Base-by-base conservation (phyloP, 2,888 invertebrate species). In the Oeneis ivallda region DNA sequence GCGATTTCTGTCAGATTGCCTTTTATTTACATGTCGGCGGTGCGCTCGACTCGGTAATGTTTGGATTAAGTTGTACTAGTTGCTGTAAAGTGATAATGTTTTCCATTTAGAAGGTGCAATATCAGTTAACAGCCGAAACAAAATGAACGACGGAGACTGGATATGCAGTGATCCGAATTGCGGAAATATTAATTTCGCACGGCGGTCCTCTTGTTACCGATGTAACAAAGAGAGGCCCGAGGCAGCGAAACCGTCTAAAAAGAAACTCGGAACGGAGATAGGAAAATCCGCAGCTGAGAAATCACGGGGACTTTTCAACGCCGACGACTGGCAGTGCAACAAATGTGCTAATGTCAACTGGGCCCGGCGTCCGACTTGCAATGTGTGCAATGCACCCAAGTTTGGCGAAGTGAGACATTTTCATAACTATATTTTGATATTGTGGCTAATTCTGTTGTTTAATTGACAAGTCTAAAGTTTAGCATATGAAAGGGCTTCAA, bases 301-400 rank as follows among this genome's bases (percentile, higher is more conserved):
- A 89, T 98, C 98, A 78, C 95, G 98, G 75, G 98, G 98, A n/a
- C 92, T 98, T 68, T 95, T 94, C 85, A 98, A 98, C 87, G 99
- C 99, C 45, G 99, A 99, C 85, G 99, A 99, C 88, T 99, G 99
- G 99, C 98, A 98, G 83, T 99, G 99, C 87, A 98, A 97, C 87
- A 99, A 99, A 86, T 99, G 99, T 92, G 99, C 99, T n/a, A 99
- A 99, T 88, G 99, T 99, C 11, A 99, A 99, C 87, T 98, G 98
- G 99, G 99, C 99, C 32, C 93, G 98, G 71, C 93, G 99, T 64
- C 96, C 96, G 79, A 97, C 97, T 63, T 99, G 99, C 89, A 99
- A 99, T 87, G 97, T 99, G 93, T 99, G 99, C 87, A 99, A 99
- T 92, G 98, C 99, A 5, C 98, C 99, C 0, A 99, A 99, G 89